Evolutionary conservation across 1,140 invertebrate species (phyloP), one percentile per base, ranked within the genome.

Genomic region (Hyles vespertilio): DNA sequence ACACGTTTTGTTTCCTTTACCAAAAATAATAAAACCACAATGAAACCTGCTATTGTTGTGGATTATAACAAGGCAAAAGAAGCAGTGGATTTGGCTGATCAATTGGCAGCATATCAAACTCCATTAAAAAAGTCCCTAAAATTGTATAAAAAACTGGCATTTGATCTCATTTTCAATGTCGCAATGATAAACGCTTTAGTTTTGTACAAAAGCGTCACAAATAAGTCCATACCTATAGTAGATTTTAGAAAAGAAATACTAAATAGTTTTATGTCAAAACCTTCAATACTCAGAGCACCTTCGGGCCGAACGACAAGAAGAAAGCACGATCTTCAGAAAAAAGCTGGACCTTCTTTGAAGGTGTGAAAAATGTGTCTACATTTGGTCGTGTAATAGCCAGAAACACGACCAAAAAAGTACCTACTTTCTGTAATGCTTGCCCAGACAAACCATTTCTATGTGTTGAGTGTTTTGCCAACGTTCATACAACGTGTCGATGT

Each of bases 21-120:
- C 10, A 46, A 32, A 10, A 6, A 47, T n/a, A 45, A 32, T 32
- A 46, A 55, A 55, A n/a, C 7, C 7, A 46, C 10, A 8, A 32
- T 46, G 12, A 46, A 55, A 32, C 53, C 53, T 10, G 22, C n/a
- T 10, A 55, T 55, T 33, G 53, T 46, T 4, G 10, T 80, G 22
- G 75, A 77, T 54, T 81, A 84, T 51, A 83, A 82, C 60, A 65
- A 63, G 70, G 61, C 63, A 10, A 81, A 83, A 70, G 60, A 58
- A 32, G 63, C 58, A 7, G 69, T 85, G 45, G 76, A 81, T 60
- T 51, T 74, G 34, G 72, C 65, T 7, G 74, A 85, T 63, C 74
- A 84, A 66, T 75, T 82, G 70, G 65, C 51, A 11, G 59, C 69
- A 9, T 83, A 85, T 61, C 64, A 57, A 10, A 58, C 69, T 6